Base-by-base conservation (phyloP, 2,113 vertebrate genomes). In the Carassius auratus region DNA sequence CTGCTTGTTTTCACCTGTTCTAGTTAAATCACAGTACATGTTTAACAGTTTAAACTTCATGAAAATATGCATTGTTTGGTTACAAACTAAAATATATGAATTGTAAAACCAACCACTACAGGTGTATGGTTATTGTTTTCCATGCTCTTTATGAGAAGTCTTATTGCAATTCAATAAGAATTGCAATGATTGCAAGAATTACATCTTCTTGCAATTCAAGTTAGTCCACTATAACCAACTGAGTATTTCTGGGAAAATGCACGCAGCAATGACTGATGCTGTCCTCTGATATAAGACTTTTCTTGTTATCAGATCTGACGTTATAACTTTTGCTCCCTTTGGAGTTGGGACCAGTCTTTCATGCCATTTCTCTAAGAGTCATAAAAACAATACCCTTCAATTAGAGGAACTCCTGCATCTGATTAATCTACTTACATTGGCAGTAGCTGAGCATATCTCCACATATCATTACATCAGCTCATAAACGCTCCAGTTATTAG, bases 361-460 rank as follows among this genome's bases (percentile, higher is more conserved):
- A 59, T 76, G 59, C 12, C 57, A 38, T 57, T 75, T 66, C 68
- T 61, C 19, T 33, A 55, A 66, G 84, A 85, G 48, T 76, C 81
- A 55, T 76, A 59, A 90, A 88, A 89, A 78, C 38, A 84, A 79
- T 83, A 79, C 59, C 64, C 89, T 89, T 85, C 64, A 86, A 90
- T 84, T 90, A 73, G 52, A 33, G 30, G 83, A 61, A 84, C 86
- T 82, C 73, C 80, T 86, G 84, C 81, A 92, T 94, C 91, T 93
- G 91, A 93, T 94, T 93, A 92, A 75, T 83, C 85, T 91, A 91
- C 90, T 92, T 93, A 80, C 90, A 89, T 92, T 93, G 91, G 92
- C 91, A 90, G 89, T 86, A 86, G 78, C 3, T n/a, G 55, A 88
- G 88, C 48, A 57, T 83, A 89, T 88, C 87, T 68, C 81, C 75